A percentile compares a stretch with the other conserved stretches of the same genome.
These are phyloP conservation scores for Drosophila meridiana DNA, from an alignment of 2,888 invertebrate genomes.

Conservation along the genomic window DNA sequence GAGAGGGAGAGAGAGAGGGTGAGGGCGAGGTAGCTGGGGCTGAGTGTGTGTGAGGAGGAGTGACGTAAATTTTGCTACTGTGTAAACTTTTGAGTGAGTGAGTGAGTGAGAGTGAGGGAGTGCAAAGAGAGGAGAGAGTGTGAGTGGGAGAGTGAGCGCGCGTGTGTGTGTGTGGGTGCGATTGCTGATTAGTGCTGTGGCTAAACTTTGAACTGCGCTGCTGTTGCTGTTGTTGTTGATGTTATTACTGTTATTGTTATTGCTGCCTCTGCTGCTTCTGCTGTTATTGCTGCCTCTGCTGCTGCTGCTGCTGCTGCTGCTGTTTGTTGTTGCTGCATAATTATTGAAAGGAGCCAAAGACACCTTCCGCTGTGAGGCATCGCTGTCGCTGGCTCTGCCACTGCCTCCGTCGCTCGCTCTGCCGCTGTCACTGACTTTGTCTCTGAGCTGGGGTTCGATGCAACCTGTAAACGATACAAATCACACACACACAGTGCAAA, in stretches of 20 bases:
- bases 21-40: not conserved
- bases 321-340: conserved; percentile 6
- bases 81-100: not conserved
- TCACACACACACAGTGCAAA: conserved; percentile 66
- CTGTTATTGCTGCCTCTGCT: too few species aligned
- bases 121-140: not conserved
- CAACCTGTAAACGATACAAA: conserved; percentile 77
- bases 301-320: not conserved
- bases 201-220: conserved; percentile 27
- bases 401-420: not conserved
- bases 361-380: conserved; percentile 10
- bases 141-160: not conserved
- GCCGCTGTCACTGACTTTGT: conserved; percentile 5
- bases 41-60: not conserved
- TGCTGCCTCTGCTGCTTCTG: too few species aligned
- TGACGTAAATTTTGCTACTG: conserved; percentile 31
- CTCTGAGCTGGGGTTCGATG: conserved; percentile 15
- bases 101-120: not conserved
- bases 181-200: conserved; percentile 25
- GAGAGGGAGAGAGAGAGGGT: not conserved
- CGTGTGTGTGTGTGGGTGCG: conserved; percentile 1
- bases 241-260: too few species aligned
- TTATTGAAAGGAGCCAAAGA: conserved; percentile 11
- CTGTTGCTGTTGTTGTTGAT: conserved; percentile 1
- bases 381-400: not conserved